Percentiles rank a stretch among this genome's conserved stretches.
These are phyloP conservation scores for Australoheros scitulus DNA, from an alignment of 2,113 vertebrate species.

Conservation along the genomic window DNA sequence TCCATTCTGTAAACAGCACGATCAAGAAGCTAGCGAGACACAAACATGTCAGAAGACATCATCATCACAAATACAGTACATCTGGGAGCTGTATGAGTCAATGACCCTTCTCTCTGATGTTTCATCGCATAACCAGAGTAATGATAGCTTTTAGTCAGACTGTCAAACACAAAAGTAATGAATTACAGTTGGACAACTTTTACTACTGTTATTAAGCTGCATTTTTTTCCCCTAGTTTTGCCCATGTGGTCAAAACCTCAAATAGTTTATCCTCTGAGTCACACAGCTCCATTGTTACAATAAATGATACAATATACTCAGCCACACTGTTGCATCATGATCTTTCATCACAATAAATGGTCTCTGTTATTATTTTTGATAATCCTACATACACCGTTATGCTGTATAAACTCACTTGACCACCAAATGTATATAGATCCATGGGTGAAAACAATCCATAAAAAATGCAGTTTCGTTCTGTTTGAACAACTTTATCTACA, in stretches of 20 bases:
- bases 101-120: conserved; percentile 14
- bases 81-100: neutral
- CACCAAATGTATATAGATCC: neutral
- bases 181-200: conserved; percentile 14
- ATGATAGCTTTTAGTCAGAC: neutral
- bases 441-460: neutral
- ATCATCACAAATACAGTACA: conserved; percentile 15
- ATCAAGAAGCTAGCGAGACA: neutral
- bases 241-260: neutral
- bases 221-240: neutral
- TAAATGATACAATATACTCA: neutral
- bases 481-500: neutral
- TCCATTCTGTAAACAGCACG: neutral
- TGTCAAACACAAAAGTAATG: neutral
- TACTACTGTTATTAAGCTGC: neutral
- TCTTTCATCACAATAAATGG: neutral
- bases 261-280: conserved; percentile 7
- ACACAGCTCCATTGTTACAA: conserved; percentile 15
- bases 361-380: conserved; percentile 6
- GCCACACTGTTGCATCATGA: neutral
- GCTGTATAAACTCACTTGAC: neutral
- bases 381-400: neutral
- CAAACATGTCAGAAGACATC: conserved; percentile 23
- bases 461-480: neutral
- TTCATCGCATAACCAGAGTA: conserved; percentile 6